Conservation (phyloP, 2,888 invertebrate species). For the Phyto melanocephala region DNA sequence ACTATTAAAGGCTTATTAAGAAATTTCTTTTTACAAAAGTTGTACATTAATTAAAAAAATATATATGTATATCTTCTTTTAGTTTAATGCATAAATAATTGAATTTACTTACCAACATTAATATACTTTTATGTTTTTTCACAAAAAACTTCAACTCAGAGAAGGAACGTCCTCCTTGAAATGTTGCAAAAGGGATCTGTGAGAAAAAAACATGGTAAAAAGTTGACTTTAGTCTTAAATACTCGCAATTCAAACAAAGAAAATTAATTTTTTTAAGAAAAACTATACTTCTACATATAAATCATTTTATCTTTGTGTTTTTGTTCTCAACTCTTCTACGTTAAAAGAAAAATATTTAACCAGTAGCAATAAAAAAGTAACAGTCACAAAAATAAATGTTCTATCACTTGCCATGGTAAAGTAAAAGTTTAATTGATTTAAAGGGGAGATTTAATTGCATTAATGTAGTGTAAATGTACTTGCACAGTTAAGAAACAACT, state of each 20-base stretch:
- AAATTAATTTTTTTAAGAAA: slow-evolving; percentile 6
- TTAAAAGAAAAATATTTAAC: not conserved
- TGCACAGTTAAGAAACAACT: no score
- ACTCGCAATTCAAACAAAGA: not conserved
- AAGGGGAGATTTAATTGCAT: no score
- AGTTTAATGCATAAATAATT: slow-evolving; percentile 1
- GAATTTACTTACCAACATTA: slow-evolving; percentile 56
- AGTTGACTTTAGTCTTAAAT: not conserved
- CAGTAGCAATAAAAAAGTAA: not conserved
- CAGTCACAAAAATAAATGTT: not conserved
- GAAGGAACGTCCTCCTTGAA: not conserved
- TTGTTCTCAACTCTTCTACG: not conserved
- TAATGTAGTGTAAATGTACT: no score
- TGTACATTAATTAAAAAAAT: no score
- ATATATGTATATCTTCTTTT: no score
- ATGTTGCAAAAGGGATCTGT: slow-evolving; percentile 27
- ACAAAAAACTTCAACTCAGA: not conserved
- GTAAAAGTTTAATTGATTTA: no score
- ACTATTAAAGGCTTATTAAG: no score
- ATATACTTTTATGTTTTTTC: slow-evolving; percentile 8
- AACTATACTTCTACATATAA: not conserved
- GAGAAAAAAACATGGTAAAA: slow-evolving; percentile 1
- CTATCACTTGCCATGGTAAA: no score
- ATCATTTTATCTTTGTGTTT: not conserved
- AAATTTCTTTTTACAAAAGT: no score